Percentiles rank a stretch among this genome's conserved stretches.
Conservation (phyloP, 2,888 invertebrate genomes). For the Pammene fasciana region DNA sequence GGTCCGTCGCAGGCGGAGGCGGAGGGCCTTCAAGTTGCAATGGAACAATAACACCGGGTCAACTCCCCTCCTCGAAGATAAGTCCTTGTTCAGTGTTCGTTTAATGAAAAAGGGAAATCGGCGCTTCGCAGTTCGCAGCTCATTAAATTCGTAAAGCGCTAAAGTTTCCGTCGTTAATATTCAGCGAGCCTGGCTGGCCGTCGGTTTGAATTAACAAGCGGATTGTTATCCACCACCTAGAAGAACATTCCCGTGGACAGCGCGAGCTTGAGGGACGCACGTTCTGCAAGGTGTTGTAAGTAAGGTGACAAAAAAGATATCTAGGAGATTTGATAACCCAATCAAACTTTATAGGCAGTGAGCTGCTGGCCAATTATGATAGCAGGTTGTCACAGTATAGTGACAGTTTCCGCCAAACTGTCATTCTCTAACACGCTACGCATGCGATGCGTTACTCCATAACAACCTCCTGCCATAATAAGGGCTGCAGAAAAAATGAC, state of each 20-base stretch:
- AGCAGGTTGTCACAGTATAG: too few relatives aligned
- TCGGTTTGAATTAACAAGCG: constrained; percentile 10
- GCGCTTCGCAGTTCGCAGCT: constrained; percentile 28
- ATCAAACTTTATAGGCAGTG: too few relatives aligned
- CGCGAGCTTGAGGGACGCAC: neutral
- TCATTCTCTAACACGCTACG: too few relatives aligned
- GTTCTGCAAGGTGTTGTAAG: too few relatives aligned
- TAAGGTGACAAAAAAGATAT: too few relatives aligned
- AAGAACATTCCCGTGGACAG: neutral
- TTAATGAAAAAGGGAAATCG: constrained; percentile 20
- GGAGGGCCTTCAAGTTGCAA: neutral
- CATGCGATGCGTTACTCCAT: too few relatives aligned
- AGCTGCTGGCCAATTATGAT: too few relatives aligned
- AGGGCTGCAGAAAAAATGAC: too few relatives aligned
- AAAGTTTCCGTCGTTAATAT: constrained; percentile 34
- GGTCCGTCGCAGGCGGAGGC: neutral
- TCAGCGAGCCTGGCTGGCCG: constrained; percentile 1
- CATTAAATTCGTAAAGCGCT: constrained; percentile 32
- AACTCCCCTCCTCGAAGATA: constrained; percentile 8
- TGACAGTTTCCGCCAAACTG: too few relatives aligned
- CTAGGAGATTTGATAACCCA: too few relatives aligned
- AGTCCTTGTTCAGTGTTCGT: constrained; percentile 2
- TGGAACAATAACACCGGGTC: neutral
- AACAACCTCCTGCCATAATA: too few relatives aligned
- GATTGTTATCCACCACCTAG: constrained; percentile 1